Evolutionary conservation across 2,113 vertebrate species (phyloP).

Genomic region (Labeo catla): DNA sequence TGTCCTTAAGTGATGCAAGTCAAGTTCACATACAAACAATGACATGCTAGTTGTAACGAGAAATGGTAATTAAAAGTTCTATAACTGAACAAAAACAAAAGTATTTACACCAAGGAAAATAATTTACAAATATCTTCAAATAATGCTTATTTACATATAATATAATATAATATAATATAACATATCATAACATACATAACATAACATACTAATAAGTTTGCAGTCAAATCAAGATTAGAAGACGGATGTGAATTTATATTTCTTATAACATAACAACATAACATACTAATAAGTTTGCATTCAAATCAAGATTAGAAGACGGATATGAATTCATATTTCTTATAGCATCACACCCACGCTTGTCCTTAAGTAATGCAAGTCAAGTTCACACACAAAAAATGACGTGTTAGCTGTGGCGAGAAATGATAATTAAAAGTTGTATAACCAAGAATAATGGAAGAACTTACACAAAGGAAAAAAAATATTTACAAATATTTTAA

Average conservation of each 20-base stretch:
- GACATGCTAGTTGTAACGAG: neutral
- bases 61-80: neutral
- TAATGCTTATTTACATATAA: neutral
- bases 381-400: slow-evolving; percentile 1
- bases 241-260: too few species aligned
- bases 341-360: neutral
- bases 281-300: too few species aligned
- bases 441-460: neutral
- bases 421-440: neutral
- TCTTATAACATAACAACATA: too few species aligned
- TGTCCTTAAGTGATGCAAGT: neutral
- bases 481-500: neutral
- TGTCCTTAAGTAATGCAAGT: neutral
- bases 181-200: too few species aligned
- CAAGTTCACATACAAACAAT: slow-evolving; percentile 2
- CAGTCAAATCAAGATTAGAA: too few species aligned
- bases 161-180: neutral
- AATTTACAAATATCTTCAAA: neutral
- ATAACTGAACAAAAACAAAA: neutral
- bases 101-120: neutral
- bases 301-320: too few species aligned
- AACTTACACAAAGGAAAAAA: neutral
- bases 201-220: too few species aligned
- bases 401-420: neutral
- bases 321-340: neutral